A percentile compares a stretch with the other conserved stretches of the same genome.
Conservation (phyloP, 1,140 invertebrate species). For the Chionoecetes opilio region DNA sequence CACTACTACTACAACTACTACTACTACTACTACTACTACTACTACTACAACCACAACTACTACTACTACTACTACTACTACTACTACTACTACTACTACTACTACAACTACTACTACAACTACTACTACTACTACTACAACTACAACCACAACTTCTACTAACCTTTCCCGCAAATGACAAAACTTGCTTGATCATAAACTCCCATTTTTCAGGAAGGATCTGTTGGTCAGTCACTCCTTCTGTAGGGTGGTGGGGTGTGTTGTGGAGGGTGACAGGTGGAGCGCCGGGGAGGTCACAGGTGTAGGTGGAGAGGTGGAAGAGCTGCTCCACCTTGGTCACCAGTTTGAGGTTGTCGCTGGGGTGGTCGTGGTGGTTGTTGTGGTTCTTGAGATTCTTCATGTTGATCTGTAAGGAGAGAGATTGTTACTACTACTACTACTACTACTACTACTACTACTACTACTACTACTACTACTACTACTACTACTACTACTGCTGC, state of each 20-base stretch:
- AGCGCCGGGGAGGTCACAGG: neutral
- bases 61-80: no score
- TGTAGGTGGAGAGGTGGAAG: neutral
- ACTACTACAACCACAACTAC: no score
- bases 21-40: no score
- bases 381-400: neutral
- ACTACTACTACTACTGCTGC: neutral
- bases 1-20: no score
- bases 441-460: slow-evolving; percentile 12
- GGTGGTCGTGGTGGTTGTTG: neutral
- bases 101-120: no score
- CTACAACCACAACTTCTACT: no score
- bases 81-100: no score
- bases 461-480: neutral
- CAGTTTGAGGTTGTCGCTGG: neutral
- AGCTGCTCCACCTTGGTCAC: neutral
- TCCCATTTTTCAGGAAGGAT: neutral
- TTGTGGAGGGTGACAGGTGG: neutral
- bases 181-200: neutral
- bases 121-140: no score
- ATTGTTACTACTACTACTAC: no score
- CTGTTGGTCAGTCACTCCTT: neutral
- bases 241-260: neutral
- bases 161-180: no score
- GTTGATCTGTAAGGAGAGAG: neutral